phyloP scores from a whole-genome alignment of 2,797 vertebrate genomes.

The Pachyuromys duprasi region DNA sequence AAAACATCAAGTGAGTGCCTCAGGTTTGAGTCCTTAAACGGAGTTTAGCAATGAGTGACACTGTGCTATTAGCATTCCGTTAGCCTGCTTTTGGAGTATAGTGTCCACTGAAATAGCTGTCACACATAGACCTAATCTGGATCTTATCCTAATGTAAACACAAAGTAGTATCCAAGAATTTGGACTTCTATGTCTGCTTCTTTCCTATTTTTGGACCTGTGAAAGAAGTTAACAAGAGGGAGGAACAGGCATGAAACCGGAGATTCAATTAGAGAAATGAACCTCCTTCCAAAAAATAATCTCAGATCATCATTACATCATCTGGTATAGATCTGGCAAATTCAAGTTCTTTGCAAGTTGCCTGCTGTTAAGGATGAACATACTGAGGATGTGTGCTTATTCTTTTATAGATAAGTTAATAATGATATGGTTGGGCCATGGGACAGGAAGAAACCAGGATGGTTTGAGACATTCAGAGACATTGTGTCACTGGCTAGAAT shows the following conservation, averaged over 20 bases:
- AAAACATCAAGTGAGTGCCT: accelerated
- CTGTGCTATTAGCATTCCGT: accelerated
- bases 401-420: not conserved
- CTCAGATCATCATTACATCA: not conserved
- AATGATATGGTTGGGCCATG: not conserved
- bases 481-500: constrained; percentile 92
- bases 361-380: constrained; percentile 6
- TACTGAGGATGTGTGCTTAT: not conserved
- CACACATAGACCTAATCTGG: not conserved
- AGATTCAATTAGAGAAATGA: not conserved
- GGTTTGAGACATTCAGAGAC: constrained; percentile 86
- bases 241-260: not conserved
- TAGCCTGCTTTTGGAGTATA: not conserved
- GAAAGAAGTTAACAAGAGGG: not conserved
- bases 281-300: not conserved
- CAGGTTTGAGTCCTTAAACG: not conserved
- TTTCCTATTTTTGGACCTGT: not conserved
- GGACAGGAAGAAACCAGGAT: no score
- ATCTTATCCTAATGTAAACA: not conserved
- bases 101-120: accelerated
- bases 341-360: not conserved
- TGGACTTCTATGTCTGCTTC: not conserved
- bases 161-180: not conserved
- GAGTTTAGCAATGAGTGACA: not conserved
- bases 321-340: not conserved